These are phyloP conservation scores for Anisognathus igniventris DNA, from an alignment of 2,797 vertebrate genomes.

Conservation along the genomic window DNA sequence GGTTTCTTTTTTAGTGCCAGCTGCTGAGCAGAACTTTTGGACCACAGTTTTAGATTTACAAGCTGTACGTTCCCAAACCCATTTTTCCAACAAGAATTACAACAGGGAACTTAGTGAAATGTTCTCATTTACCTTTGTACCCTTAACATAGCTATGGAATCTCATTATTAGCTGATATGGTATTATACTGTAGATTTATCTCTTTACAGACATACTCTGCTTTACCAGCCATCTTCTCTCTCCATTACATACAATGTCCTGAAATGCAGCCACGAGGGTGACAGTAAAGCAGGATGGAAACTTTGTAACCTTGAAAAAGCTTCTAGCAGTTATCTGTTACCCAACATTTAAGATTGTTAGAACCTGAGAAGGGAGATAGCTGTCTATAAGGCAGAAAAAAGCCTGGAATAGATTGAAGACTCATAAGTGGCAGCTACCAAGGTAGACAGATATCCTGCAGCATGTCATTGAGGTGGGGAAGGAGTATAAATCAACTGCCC, in stretches of 20 bases:
- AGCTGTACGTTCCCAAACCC: background rate
- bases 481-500: background rate
- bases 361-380: background rate
- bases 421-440: background rate
- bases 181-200: background rate
- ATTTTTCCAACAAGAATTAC: background rate
- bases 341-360: background rate
- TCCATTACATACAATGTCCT: background rate
- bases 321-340: background rate
- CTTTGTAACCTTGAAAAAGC: background rate
- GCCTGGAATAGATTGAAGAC: fast-evolving
- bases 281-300: background rate
- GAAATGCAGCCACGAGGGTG: background rate
- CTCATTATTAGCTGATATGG: background rate
- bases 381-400: background rate
- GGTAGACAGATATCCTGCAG: background rate
- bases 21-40: background rate
- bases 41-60: background rate
- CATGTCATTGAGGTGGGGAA: background rate
- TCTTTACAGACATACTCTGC: background rate
- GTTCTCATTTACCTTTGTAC: background rate
- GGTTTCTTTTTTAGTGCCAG: background rate
- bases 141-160: background rate
- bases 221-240: background rate
- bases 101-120: background rate